Evolutionary conservation across 35 echinoderm and acorn worm species (phyloP).

Genomic region (Apostichopus parvimensis): DNA sequence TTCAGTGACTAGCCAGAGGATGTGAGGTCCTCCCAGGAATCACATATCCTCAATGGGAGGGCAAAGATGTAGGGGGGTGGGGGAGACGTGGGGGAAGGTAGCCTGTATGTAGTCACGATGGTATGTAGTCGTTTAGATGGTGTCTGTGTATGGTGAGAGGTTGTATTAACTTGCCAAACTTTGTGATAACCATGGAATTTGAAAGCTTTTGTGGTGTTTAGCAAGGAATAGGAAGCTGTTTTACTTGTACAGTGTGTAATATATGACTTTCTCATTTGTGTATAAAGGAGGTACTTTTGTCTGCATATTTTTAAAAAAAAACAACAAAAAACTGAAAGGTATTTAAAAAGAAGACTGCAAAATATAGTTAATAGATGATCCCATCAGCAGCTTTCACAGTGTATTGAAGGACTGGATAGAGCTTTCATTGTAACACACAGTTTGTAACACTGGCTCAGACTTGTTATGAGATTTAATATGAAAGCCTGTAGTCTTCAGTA

Average conservation of each 20-base stretch:
- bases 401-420: neutral
- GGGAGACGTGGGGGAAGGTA: too few relatives aligned
- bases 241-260: neutral
- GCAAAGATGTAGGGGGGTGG: too few relatives aligned
- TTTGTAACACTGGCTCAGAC: too few relatives aligned
- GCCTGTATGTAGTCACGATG: too few relatives aligned
- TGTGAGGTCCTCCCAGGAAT: too few relatives aligned
- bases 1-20: too few relatives aligned
- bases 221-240: neutral
- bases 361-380: neutral
- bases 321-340: neutral
- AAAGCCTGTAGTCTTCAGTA: too few relatives aligned
- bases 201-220: neutral
- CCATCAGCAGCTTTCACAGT: neutral
- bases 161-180: neutral
- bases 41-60: too few relatives aligned
- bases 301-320: neutral
- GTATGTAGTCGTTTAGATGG: too few relatives aligned
- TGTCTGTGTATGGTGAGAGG: neutral
- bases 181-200: neutral
- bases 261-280: neutral
- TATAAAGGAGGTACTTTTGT: neutral
- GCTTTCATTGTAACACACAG: too few relatives aligned
- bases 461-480: too few relatives aligned
- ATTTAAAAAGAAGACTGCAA: conserved; percentile 1